These are phyloP conservation scores for Protonibea diacanthus DNA, from an alignment of 2,797 vertebrate species.

Conservation along the genomic window DNA sequence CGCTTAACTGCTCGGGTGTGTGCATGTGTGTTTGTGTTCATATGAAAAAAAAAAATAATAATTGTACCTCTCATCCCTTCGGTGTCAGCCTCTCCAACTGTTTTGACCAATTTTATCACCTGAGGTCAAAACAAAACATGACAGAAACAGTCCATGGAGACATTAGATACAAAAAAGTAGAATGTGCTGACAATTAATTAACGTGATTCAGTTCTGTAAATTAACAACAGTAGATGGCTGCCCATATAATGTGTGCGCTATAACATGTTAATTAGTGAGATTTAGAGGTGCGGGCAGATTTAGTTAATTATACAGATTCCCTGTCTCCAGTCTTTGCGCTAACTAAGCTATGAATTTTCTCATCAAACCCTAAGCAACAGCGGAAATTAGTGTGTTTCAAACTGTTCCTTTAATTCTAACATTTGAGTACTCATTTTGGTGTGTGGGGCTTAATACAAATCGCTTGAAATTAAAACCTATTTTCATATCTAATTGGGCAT, in stretches of 20 bases:
- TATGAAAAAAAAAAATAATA: neutral
- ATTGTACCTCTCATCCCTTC: neutral
- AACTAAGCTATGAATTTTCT: neutral
- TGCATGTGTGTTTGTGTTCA: conserved; percentile 26
- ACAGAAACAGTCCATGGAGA: neutral
- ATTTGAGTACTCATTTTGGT: neutral
- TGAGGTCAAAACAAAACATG: conserved; percentile 11
- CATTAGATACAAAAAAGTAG: neutral
- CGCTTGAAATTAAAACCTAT: conserved; percentile 13
- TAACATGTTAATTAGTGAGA: neutral
- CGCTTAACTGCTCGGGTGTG: conserved; percentile 13
- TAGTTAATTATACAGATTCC: neutral
- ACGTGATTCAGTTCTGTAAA: too few species aligned
- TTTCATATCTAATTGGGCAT: conserved; percentile 19
- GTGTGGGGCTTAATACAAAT: conserved; percentile 2
- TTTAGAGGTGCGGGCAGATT: neutral
- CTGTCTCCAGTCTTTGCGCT: neutral
- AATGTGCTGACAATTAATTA: conserved; percentile 7
- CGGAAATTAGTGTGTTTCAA: neutral
- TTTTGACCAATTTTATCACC: neutral
- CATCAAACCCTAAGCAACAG: neutral
- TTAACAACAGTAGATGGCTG: neutral
- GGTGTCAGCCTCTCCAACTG: neutral
- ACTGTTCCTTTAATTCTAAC: neutral
- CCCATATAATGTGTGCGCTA: neutral